Conservation (phyloP, 1,140 invertebrate genomes). For the Calephelis nemesis region DNA sequence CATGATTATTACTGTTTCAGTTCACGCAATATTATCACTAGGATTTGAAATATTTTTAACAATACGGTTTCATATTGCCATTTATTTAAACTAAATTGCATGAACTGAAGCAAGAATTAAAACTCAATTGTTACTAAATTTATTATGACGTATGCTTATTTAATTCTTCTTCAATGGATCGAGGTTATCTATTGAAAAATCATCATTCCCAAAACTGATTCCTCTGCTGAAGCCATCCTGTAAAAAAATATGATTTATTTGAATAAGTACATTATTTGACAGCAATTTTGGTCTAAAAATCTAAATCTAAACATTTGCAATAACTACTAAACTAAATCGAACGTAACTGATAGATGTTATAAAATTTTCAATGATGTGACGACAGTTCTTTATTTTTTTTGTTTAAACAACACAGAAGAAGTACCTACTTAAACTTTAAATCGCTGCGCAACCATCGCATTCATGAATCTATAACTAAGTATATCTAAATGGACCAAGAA, state of each 20-base stretch:
- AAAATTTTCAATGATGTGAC: too few species aligned
- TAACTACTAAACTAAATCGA: too few species aligned
- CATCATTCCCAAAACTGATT: constrained; percentile 88
- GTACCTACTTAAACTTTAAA: too few species aligned
- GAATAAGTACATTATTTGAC: too few species aligned
- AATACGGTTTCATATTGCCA: constrained; percentile 49
- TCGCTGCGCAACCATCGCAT: too few species aligned
- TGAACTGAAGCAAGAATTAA: constrained; percentile 53
- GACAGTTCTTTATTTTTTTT: too few species aligned
- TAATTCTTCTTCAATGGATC: constrained; percentile 85
- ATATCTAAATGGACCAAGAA: too few species aligned
- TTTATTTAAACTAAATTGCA: constrained; percentile 49
- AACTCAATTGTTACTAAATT: constrained; percentile 57
- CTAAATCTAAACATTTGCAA: too few species aligned
- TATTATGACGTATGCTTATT: constrained; percentile 37
- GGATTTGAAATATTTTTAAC: constrained; percentile 39
- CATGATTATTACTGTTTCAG: constrained; percentile 46
- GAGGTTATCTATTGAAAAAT: constrained; percentile 89
- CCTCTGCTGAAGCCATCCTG: constrained; percentile 92
- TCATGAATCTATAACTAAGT: too few species aligned
- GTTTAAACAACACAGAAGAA: too few species aligned
- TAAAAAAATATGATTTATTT: constrained; percentile 46
- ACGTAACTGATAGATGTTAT: too few species aligned
- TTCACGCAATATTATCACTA: constrained; percentile 52
- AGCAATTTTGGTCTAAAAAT: too few species aligned